A percentile compares a stretch with the other conserved stretches of the same genome.
Evolutionary conservation across 2,888 invertebrate genomes (phyloP).

Genomic region (Parnassius orleans): DNA sequence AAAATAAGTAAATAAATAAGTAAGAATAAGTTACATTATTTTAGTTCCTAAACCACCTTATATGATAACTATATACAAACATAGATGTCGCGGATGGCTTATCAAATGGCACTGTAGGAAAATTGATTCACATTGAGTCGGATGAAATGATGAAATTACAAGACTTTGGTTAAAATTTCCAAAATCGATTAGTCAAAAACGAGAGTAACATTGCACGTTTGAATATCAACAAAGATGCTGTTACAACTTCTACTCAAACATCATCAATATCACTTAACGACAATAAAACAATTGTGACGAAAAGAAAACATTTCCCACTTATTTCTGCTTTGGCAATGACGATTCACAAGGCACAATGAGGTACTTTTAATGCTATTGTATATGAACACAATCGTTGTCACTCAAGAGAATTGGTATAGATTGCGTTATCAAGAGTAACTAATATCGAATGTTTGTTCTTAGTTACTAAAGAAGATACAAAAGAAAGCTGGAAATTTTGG

Average conservation of each 20-base stretch:
- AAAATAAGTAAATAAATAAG: constrained; percentile 37
- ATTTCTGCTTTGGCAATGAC: constrained; percentile 30
- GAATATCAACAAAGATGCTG: constrained; percentile 19
- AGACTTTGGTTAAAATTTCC: constrained; percentile 33
- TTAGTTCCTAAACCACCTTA: constrained; percentile 30
- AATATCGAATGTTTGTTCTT: not conserved
- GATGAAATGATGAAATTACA: constrained; percentile 29
- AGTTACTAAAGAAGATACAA: not conserved
- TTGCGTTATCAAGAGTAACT: constrained; percentile 10
- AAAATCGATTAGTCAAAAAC: constrained; percentile 21
- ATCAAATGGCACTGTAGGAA: constrained; percentile 35
- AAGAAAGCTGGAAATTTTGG: too few species aligned
- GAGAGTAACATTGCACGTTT: constrained; percentile 15
- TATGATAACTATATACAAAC: constrained; percentile 34
- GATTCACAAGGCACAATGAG: constrained; percentile 41
- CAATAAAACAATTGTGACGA: constrained; percentile 28
- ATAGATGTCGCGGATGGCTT: constrained; percentile 36
- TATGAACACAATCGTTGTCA: constrained; percentile 3
- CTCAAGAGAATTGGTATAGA: not conserved
- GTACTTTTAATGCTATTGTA: constrained; percentile 6
- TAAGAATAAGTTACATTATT: too few species aligned
- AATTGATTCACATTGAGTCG: constrained; percentile 32
- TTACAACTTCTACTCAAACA: constrained; percentile 14
- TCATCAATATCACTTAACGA: constrained; percentile 17
- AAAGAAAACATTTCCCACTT: constrained; percentile 25